Evolutionary conservation across 1,140 invertebrate species (phyloP).

Genomic region (Nebria ingens): DNA sequence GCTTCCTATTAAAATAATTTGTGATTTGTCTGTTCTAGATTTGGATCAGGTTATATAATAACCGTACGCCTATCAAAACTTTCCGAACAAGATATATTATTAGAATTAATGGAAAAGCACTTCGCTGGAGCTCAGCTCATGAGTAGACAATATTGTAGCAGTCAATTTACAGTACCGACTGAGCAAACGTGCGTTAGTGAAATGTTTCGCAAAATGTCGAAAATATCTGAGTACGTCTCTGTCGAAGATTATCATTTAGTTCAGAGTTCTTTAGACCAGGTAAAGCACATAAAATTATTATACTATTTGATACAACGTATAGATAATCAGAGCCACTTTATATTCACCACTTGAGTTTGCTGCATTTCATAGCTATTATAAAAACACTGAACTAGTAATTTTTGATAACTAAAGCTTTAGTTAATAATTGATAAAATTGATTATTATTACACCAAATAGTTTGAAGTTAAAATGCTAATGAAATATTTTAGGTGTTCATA

Average conservation of each 20-base stretch:
- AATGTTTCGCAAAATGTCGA: constrained; percentile 8
- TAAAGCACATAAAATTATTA: too few species aligned
- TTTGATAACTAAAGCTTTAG: too few species aligned
- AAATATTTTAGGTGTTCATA: constrained; percentile 2
- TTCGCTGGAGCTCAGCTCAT: not conserved
- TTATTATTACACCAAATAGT: too few species aligned
- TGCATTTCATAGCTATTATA: too few species aligned
- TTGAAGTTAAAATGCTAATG: not conserved
- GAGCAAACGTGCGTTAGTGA: not conserved
- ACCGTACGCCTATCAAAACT: not conserved
- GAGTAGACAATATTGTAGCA: constrained; percentile 10
- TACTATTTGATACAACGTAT: not conserved
- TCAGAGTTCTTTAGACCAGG: constrained; percentile 11
- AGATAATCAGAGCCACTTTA: not conserved
- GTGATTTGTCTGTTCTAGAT: constrained; percentile 3
- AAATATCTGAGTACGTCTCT: not conserved
- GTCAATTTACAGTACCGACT: constrained; percentile 11
- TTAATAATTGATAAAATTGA: too few species aligned
- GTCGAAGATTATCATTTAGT: constrained; percentile 2
- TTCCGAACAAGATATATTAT: not conserved
- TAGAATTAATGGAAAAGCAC: not conserved
- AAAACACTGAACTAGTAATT: too few species aligned
- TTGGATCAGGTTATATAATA: constrained; percentile 9
- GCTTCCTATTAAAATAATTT: too few species aligned
- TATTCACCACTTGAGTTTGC: not conserved